Evolutionary conservation across 2,888 invertebrate genomes (phyloP), one percentile per base, ranked within the genome.

Genomic region (Ceraclea dissimilis): DNA sequence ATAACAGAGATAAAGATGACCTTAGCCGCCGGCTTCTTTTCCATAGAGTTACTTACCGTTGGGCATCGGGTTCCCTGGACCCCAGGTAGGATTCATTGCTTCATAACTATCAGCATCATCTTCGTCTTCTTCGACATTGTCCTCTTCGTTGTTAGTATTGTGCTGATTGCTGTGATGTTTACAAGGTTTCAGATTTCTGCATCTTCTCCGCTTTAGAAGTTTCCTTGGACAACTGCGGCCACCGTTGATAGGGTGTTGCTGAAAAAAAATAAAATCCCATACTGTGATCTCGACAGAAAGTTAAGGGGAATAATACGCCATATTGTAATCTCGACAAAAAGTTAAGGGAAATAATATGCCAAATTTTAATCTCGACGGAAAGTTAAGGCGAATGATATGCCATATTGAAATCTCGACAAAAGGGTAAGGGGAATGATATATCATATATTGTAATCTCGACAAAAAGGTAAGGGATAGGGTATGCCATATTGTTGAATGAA

Each of bases 181-280:
- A 54, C 66, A 65, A 13, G 57, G 58, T 49, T 69, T 68, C 4
- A 64, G 60, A 46, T 66, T 60, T 58, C 65, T 65, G 59, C 76
- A 76, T 60, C 64, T 65, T 59, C 66, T 69, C 22, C 65, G 66
- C 61, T 70, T 71, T 11, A 73, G 67, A 58, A 80, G 63, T 62
- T 73, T 74, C 58, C 71, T 72, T 1, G 80, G 79, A 62, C 81
- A 82, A 1, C 72, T 67, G 52, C 72, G 73, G 1, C 81, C 81
- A 0, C 79, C 79, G 63, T 79, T 75, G 59, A 70, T 68, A 1
- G 71, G 67, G 62, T 71, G 66, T 51, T 66, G 65, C 72, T 73
- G 26, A 2, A 13, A 50, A n/a, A 52, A 49, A 60, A 26, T 26
- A 43, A 44, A 22, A 26, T 26, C 26, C 22, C 19, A 50, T 31